Evolutionary conservation across 2,797 vertebrate species (phyloP).

Genomic region (Paratrypauchen microcephalus): DNA sequence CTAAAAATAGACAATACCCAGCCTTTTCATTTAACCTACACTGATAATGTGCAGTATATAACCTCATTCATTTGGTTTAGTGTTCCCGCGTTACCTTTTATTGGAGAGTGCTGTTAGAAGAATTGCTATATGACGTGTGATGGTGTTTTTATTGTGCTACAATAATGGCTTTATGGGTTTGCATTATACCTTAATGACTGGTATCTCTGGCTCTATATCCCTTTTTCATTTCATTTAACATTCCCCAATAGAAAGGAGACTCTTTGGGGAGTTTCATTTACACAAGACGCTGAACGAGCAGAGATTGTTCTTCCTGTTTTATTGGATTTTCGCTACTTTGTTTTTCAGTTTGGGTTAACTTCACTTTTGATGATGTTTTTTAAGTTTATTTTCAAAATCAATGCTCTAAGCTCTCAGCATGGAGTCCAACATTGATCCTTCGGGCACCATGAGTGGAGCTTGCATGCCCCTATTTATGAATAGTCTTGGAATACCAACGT

Average conservation of each 20-base stretch:
- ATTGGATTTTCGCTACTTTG: constrained; percentile 3
- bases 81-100: constrained; percentile 8
- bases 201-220: background rate
- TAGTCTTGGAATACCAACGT: background rate
- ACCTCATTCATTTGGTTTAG: constrained; percentile 22
- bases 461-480: background rate
- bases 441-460: background rate
- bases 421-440: background rate
- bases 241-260: background rate
- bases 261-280: constrained; percentile 3
- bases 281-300: constrained; percentile 1
- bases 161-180: constrained; percentile 2
- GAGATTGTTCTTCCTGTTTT: constrained; percentile 8
- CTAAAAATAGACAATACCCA: constrained; percentile 40
- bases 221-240: constrained; percentile 16
- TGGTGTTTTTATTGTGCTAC: constrained; percentile 7
- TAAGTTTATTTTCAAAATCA: constrained; percentile 1
- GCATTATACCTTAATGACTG: background rate
- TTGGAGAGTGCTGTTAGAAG: constrained; percentile 3
- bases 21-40: constrained; percentile 26
- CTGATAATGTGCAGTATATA: background rate
- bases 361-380: background rate
- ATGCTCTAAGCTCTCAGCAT: background rate
- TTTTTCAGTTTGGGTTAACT: constrained; percentile 3
- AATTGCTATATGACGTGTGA: constrained; percentile 16